These are phyloP conservation scores for Crocuta crocuta DNA, from an alignment of 2,113 vertebrate genomes.

Conservation along the genomic window DNA sequence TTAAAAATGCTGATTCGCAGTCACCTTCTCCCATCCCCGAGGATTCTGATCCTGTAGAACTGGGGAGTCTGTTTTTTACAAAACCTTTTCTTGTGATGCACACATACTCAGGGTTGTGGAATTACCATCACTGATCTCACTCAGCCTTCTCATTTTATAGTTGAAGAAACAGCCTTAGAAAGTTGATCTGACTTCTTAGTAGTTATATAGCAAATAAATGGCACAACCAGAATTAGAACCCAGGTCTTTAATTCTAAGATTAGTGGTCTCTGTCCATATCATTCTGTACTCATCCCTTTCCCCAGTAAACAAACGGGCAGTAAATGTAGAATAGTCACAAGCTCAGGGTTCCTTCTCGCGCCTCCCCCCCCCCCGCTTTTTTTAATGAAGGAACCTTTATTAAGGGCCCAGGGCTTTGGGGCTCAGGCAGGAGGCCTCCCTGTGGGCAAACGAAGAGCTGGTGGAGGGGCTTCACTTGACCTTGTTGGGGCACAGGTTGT, in stretches of 20 bases:
- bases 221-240: background rate
- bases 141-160: slow-evolving; percentile 46
- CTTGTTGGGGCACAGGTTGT: background rate
- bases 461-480: background rate
- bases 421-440: background rate
- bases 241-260: background rate
- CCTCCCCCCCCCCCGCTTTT: background rate
- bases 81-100: background rate
- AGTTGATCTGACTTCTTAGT: background rate
- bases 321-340: slow-evolving; percentile 22
- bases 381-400: background rate
- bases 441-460: background rate
- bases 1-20: background rate
- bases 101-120: background rate
- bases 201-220: slow-evolving; percentile 27
- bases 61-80: background rate
- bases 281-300: background rate
- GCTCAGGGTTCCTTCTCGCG: background rate
- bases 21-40: accelerated
- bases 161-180: slow-evolving; percentile 43
- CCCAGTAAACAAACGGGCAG: background rate
- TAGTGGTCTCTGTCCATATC: background rate
- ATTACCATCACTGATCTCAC: background rate
- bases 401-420: background rate
- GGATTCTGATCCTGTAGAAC: slow-evolving; percentile 3